Evolutionary conservation across 2,888 invertebrate species (phyloP).

Genomic region (Pammene fasciana): DNA sequence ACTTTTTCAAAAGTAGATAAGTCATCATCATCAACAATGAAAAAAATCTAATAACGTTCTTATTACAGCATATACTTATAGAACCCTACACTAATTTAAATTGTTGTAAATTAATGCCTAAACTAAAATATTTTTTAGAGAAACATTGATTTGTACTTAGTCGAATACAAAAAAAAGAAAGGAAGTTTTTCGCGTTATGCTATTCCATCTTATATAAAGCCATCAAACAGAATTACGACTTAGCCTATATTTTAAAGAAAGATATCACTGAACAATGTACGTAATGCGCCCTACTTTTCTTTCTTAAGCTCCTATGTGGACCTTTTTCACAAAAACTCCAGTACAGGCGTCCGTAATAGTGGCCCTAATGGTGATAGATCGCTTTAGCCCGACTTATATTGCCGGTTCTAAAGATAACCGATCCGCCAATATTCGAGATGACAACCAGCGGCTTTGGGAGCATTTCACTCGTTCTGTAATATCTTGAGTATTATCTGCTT

Average conservation of each 20-base stretch:
- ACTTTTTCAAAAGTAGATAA: too few species aligned
- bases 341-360: slow-evolving; percentile 37
- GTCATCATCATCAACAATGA: too few species aligned
- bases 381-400: slow-evolving; percentile 30
- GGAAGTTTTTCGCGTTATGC: too few species aligned
- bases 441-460: slow-evolving; percentile 15
- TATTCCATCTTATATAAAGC: too few species aligned
- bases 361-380: slow-evolving; percentile 39
- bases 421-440: slow-evolving; percentile 31
- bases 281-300: background rate
- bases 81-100: too few species aligned
- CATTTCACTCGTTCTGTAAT: slow-evolving; percentile 22
- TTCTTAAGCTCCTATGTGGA: slow-evolving; percentile 13
- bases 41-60: too few species aligned
- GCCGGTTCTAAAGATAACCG: slow-evolving; percentile 36
- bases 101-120: too few species aligned
- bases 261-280: slow-evolving; percentile 22
- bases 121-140: too few species aligned
- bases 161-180: too few species aligned
- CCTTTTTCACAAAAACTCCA: slow-evolving; percentile 24
- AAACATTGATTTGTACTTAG: too few species aligned
- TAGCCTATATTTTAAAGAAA: slow-evolving; percentile 1
- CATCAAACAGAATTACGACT: too few species aligned
- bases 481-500: background rate
- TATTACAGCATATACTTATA: too few species aligned